Percentiles rank a stretch among this genome's conserved stretches.
Conservation (phyloP, 1,140 invertebrate species). For the Cotesia vestalis region DNA sequence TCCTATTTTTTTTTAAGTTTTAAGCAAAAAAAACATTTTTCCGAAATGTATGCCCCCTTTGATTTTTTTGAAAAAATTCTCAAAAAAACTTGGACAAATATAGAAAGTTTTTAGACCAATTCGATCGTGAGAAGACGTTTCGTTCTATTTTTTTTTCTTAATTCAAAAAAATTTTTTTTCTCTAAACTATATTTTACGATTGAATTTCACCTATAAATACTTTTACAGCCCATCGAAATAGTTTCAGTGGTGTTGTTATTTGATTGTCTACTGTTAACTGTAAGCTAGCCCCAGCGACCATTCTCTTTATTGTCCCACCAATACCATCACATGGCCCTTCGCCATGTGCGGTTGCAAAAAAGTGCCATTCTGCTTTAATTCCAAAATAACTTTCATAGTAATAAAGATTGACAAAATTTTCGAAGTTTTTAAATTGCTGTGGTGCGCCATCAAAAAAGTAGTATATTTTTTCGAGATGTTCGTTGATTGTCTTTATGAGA, state of each 20-base stretch:
- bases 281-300: slow-evolving; percentile 35
- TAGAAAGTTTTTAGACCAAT: too few relatives aligned
- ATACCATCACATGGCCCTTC: slow-evolving; percentile 46
- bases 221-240: slow-evolving; percentile 16
- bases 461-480: neutral
- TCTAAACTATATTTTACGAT: too few relatives aligned
- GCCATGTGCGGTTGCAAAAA: slow-evolving; percentile 56
- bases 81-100: too few relatives aligned
- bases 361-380: slow-evolving; percentile 51
- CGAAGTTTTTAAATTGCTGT: slow-evolving; percentile 16
- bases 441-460: slow-evolving; percentile 19
- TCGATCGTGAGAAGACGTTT: too few relatives aligned
- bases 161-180: too few relatives aligned
- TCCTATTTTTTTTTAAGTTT: too few relatives aligned
- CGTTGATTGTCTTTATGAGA: neutral
- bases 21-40: too few relatives aligned
- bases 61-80: too few relatives aligned
- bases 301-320: slow-evolving; percentile 35
- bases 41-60: too few relatives aligned
- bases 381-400: slow-evolving; percentile 50
- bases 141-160: too few relatives aligned
- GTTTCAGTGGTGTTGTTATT: slow-evolving; percentile 27
- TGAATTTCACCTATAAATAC: too few relatives aligned
- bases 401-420: slow-evolving; percentile 29
- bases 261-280: slow-evolving; percentile 29